Conservation (phyloP, 1,140 invertebrate genomes). For the Ceratina australensis region DNA sequence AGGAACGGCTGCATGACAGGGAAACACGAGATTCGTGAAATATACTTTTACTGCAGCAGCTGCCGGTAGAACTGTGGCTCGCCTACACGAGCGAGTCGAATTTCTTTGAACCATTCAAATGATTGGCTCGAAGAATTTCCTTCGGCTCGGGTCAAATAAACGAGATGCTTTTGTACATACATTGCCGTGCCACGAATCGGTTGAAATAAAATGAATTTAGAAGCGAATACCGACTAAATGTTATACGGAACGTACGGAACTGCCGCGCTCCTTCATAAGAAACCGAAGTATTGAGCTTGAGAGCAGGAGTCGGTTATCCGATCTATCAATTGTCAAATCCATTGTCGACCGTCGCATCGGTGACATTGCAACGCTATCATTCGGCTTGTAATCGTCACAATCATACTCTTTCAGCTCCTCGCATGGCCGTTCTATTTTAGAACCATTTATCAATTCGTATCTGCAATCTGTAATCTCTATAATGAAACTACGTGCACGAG, state of each 20-base stretch:
- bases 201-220: no score
- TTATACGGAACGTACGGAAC: no score
- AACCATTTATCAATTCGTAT: conserved; percentile 39
- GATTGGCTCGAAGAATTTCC: not conserved
- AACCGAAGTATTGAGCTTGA: not conserved
- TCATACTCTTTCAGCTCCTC: conserved; percentile 12
- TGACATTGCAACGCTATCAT: conserved; percentile 1
- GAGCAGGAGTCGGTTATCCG: not conserved
- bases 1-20: not conserved
- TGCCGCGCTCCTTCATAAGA: not conserved
- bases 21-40: conserved; percentile 14
- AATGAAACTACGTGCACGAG: not conserved
- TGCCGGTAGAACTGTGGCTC: not conserved
- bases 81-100: not conserved
- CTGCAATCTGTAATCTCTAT: not conserved
- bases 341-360: not conserved
- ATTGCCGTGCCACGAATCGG: not conserved
- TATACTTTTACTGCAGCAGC: not conserved
- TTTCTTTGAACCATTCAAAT: not conserved
- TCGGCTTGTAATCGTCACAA: conserved; percentile 8
- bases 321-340: not conserved
- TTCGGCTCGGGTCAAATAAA: no score
- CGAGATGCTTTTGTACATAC: not conserved
- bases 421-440: not conserved
- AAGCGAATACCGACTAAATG: no score